phyloP scores from a whole-genome alignment of 1,140 invertebrate genomes.

The Metopolophium dirhodum region DNA sequence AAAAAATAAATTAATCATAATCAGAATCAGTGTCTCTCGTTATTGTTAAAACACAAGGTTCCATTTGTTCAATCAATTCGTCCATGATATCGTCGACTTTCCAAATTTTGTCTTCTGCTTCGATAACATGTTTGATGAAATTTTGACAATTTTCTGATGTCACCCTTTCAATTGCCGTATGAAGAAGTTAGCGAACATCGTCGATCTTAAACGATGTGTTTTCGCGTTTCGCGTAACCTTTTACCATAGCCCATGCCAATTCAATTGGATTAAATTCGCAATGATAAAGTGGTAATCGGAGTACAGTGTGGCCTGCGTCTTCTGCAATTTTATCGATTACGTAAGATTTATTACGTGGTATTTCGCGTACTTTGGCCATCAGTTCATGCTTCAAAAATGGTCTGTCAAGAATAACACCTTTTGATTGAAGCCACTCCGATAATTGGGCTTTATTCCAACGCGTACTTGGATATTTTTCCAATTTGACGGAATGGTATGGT shows the following conservation, averaged over 20 bases:
- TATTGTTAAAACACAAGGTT: not conserved
- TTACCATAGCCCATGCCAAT: slow-evolving; percentile 62
- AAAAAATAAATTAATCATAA: not conserved
- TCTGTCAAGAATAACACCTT: not conserved
- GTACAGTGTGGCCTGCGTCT: slow-evolving; percentile 58
- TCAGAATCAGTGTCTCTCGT: not conserved
- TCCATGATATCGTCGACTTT: slow-evolving; percentile 21
- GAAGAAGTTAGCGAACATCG: not conserved
- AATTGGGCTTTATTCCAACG: not conserved
- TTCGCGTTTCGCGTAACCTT: slow-evolving; percentile 60
- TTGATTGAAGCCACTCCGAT: not conserved
- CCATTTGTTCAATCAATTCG: not conserved
- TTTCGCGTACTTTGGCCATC: not conserved
- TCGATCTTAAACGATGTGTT: slow-evolving; percentile 57
- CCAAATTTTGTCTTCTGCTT: slow-evolving; percentile 7
- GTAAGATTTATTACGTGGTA: slow-evolving; percentile 43
- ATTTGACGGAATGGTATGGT: not conserved
- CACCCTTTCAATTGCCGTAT: not conserved
- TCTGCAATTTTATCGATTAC: slow-evolving; percentile 59
- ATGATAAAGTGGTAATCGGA: slow-evolving; percentile 63
- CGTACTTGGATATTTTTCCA: not conserved
- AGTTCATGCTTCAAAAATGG: not conserved
- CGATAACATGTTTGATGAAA: slow-evolving; percentile 7
- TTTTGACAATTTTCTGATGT: slow-evolving; percentile 30
- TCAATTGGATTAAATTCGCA: slow-evolving; percentile 63